phyloP scores from a whole-genome alignment of 2,797 vertebrate genomes.

The Alcedo quadribrachys region DNA sequence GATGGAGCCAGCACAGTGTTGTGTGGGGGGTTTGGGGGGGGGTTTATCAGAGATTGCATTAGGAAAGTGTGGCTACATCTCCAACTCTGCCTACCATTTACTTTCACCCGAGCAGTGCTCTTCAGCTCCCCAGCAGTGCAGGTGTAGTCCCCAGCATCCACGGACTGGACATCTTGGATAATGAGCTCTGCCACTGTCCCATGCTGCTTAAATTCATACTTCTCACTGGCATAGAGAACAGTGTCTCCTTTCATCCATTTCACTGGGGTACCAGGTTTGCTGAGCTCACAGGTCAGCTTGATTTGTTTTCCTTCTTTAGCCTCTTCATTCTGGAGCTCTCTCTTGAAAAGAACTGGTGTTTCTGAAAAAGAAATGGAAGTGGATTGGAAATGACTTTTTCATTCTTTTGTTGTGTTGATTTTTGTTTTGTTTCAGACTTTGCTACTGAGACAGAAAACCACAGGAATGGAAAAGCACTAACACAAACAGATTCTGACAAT shows the following conservation, averaged over 20 bases:
- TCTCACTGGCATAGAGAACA: conserved; percentile 52
- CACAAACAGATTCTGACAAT: background rate
- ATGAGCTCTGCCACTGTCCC: conserved; percentile 66
- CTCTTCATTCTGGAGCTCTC: conserved; percentile 68
- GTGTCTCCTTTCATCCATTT: conserved; percentile 71
- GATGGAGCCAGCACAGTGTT: accelerated
- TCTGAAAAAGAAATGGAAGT: conserved; percentile 57
- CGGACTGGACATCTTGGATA: conserved; percentile 15
- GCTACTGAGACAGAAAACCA: background rate
- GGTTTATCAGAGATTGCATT: background rate
- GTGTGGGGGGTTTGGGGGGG: no score
- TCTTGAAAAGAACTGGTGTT: conserved; percentile 58
- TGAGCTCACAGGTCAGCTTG: conserved; percentile 74
- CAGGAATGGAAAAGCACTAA: background rate
- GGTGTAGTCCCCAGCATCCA: conserved; percentile 68
- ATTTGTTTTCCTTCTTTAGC: conserved; percentile 68
- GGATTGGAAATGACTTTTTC: background rate
- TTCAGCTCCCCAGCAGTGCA: conserved; percentile 64
- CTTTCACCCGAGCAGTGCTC: conserved; percentile 68
- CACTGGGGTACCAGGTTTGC: conserved; percentile 56
- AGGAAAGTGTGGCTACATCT: accelerated
- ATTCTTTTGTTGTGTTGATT: background rate
- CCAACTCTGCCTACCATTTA: conserved; percentile 61
- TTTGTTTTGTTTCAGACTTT: background rate
- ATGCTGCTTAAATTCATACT: conserved; percentile 64